Conservation (phyloP, 1,140 invertebrate species). For the Phenacoccus solenopsis region DNA sequence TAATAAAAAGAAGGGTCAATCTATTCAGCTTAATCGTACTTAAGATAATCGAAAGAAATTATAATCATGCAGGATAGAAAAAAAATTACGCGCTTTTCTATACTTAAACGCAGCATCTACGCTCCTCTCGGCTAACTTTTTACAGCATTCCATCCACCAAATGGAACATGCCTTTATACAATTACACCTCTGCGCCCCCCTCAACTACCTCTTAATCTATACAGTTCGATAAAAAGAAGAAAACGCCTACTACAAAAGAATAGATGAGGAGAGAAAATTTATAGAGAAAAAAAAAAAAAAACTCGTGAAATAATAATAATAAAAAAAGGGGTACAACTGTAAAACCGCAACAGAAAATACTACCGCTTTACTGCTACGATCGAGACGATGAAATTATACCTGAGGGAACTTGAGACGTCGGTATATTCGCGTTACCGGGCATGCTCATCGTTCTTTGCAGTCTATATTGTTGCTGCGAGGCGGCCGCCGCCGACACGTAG, state of each 20-base stretch:
- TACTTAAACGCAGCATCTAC: background rate
- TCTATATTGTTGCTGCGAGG: slow-evolving; percentile 15
- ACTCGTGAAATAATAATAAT: background rate
- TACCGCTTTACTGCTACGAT: too few relatives aligned
- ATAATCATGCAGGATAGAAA: background rate
- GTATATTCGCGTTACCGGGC: slow-evolving; percentile 41
- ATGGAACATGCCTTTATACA: too few relatives aligned
- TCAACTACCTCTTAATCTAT: too few relatives aligned
- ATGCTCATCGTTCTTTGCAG: slow-evolving; percentile 47
- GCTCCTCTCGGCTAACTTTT: too few relatives aligned
- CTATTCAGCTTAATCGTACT: background rate
- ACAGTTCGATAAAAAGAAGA: too few relatives aligned
- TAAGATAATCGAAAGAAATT: background rate
- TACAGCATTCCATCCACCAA: background rate
- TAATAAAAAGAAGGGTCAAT: too few relatives aligned
- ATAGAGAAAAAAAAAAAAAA: too few relatives aligned
- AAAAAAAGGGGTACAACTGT: background rate
- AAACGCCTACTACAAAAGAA: too few relatives aligned
- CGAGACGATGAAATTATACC: background rate
- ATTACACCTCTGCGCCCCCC: too few relatives aligned
- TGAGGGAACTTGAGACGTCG: background rate
- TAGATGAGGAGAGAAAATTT: background rate
- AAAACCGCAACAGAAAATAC: background rate
- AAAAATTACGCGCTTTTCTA: background rate
- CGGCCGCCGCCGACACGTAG: slow-evolving; percentile 32